Evolutionary conservation across 35 echinoderm and acorn worm species (phyloP), one percentile per base, ranked within the genome.

Genomic region (Lytechinus pictus): DNA sequence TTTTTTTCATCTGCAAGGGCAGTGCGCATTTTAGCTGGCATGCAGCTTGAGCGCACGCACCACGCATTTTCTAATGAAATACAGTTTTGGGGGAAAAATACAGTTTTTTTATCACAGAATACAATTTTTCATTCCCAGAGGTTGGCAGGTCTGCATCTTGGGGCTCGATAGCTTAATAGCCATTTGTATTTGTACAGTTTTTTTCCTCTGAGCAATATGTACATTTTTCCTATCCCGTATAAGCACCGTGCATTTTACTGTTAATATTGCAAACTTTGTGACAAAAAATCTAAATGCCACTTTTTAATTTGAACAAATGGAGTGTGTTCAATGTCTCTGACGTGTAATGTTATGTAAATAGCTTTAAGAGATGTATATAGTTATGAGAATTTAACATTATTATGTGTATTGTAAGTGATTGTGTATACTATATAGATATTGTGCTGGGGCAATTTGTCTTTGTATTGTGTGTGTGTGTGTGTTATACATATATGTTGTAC

Each of bases 331-430:
- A 44, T 90, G 28, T 90, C 10, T 90, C 10, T 54, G 52, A 54
- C 28, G n/a, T 90, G 88, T 6, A 90, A 90, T 52, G 10, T 21
- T 52, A 9, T 90, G 88, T 90, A 90, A 10, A 90, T 90, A 90
- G 52, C 27, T 90, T 79, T 79, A 33, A 44, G 13, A 90, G 88
- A 90, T 90, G 88, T 90, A 90, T 51, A 90, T 90, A 90, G 88
- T 90, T 90, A 90, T 90, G 88, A 90, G 88, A 90, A 90, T 90
- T 54, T 90, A 90, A 90, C 88, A 52, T 90, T 90, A 90, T 90
- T 90, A 10, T 90, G 88, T 90, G 88, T 51, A 90, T 90, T 10
- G 88, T 79, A 6, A 24, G 66, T 79, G 66, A 79, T 24, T 79
- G 66, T 79, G 66, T 79, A 58, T 58, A 9, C 1, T 58, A 13